A percentile compares a stretch with the other conserved stretches of the same genome.
Conservation (phyloP, 2,888 invertebrate genomes). For the Capitulum mitella region DNA sequence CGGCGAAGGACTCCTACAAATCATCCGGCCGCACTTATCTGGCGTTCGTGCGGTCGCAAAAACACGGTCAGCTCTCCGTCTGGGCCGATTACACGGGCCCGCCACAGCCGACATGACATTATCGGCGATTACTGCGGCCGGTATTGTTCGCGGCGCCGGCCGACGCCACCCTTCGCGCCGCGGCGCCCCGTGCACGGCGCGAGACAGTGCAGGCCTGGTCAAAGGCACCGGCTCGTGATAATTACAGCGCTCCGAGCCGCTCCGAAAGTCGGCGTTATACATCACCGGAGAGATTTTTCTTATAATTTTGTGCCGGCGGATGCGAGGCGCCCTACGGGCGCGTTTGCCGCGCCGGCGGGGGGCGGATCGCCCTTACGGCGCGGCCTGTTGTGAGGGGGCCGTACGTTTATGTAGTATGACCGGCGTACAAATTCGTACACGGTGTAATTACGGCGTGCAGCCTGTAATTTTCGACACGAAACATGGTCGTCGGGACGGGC, state of each 20-base stretch:
- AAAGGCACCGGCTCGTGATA: background rate
- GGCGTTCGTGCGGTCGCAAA: background rate
- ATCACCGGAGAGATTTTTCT: constrained; percentile 13
- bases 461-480: constrained; percentile 21
- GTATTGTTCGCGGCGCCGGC: constrained; percentile 4
- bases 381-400: constrained; percentile 16
- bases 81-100: background rate
- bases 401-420: constrained; percentile 17
- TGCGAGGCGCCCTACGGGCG: background rate
- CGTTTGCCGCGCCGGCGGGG: background rate
- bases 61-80: background rate
- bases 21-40: background rate
- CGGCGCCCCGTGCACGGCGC: background rate
- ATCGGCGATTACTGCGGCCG: background rate
- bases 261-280: background rate
- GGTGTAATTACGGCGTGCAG: constrained; percentile 7
- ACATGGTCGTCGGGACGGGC: background rate
- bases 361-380: constrained; percentile 7
- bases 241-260: background rate
- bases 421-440: constrained; percentile 24
- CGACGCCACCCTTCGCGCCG: background rate
- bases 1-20: background rate
- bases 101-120: background rate
- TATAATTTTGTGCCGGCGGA: constrained; percentile 4
- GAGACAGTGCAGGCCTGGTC: background rate